These are phyloP conservation scores for Gephyroberyx darwinii DNA, from an alignment of 2,797 vertebrate genomes.

Conservation along the genomic window DNA sequence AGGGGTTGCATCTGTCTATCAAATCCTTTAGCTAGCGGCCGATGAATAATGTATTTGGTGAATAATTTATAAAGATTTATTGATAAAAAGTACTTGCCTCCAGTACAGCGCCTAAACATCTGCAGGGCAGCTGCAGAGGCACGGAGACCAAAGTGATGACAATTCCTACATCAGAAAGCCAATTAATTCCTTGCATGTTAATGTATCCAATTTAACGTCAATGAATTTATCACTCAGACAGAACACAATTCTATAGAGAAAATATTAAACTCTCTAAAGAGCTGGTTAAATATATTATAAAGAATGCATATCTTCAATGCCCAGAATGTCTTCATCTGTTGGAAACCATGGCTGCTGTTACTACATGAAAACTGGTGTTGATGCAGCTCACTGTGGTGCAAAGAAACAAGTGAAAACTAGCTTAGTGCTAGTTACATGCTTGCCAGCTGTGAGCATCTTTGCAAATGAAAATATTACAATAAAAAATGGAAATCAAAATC, in stretches of 20 bases:
- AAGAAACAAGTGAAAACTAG: constrained; percentile 21
- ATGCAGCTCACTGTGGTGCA: background rate
- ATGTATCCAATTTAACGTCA: constrained; percentile 18
- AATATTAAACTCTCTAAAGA: constrained; percentile 18
- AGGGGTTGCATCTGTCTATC: constrained; percentile 19
- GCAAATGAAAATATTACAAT: constrained; percentile 15
- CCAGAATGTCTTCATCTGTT: constrained; percentile 15
- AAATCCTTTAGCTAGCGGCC: constrained; percentile 38
- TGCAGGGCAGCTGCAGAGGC: constrained; percentile 34
- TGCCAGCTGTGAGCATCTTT: constrained; percentile 13
- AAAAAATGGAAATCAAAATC: background rate
- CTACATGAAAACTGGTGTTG: constrained; percentile 1
- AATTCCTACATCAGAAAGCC: constrained; percentile 21
- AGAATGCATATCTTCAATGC: constrained; percentile 1
- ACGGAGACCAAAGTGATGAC: constrained; percentile 17
- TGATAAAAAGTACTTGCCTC: constrained; percentile 45
- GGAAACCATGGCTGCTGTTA: background rate
- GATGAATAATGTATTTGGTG: constrained; percentile 54
- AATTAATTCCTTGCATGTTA: constrained; percentile 20
- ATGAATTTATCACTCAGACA: constrained; percentile 23
- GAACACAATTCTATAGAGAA: constrained; percentile 5
- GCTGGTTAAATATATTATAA: constrained; percentile 12
- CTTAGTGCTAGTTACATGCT: constrained; percentile 10
- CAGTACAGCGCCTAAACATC: constrained; percentile 30
- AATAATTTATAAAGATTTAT: constrained; percentile 66